Base-by-base conservation (phyloP, 1,140 invertebrate genomes). In the Hyles vespertilio region DNA sequence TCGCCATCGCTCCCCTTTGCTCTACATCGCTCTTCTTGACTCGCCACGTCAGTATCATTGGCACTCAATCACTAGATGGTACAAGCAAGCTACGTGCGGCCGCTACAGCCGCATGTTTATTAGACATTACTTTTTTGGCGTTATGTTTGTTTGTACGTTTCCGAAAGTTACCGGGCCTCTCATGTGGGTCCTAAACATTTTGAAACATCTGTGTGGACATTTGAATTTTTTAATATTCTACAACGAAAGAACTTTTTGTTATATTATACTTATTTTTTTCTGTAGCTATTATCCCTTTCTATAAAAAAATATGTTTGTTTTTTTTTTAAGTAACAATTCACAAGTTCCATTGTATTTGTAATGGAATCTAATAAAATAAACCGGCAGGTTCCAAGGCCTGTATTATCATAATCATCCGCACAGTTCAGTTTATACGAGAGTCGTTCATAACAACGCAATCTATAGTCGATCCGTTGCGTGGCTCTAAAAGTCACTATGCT, bases 71-170 rank as follows among this genome's bases (percentile, higher is more conserved):
- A 40, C 36, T 5, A 40, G 8, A 5, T 40, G 36, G 3, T 40
- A 40, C 36, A 8, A 8, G 5, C 36, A 40, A 8, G 5, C 36
- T 40, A 40, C 36, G 5, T 5, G 5, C 36, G 8, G 5, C 3
- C 36, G 36, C 36, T 8, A 40, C 36, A 5, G 36, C 36, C 4
- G 56, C 44, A 32, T 65, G 65, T 61, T 71, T 60, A 61, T 70
- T 54, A 56, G 55, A 61, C 43, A 60, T 56, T 54, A 63, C 54
- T 56, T 63, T 63, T 63, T 63, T 63, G 58, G 56, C 58, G 53
- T 55, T 59, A 51, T 63, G 57, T 63, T 63, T 63, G 51, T 63
- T 45, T 63, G 48, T 56, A 53, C 56, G 52, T 51, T 40, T 52
- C 45, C 33, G 53, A 55, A 53, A 63, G 56, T 56, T 49, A 34